Evolutionary conservation across 92 coral and sea anemone genomes (phyloP).

Genomic region (Porites divaricata): DNA sequence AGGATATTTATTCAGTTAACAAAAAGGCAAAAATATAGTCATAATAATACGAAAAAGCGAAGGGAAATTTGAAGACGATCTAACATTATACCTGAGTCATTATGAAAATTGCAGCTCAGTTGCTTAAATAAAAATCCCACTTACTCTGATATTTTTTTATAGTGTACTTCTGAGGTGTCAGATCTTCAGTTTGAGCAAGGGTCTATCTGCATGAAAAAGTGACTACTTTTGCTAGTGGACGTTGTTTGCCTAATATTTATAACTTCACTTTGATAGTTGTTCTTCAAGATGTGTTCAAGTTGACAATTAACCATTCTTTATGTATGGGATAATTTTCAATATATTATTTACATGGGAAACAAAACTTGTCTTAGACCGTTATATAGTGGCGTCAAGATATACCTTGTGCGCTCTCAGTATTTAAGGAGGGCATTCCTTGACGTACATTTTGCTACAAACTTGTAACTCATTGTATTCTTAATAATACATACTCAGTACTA

Average conservation of each 20-base stretch:
- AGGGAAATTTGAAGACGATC: too few relatives aligned
- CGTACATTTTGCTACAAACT: conserved; percentile 41
- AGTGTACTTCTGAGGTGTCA: not conserved
- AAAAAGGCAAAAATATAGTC: too few relatives aligned
- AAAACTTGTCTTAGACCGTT: not conserved
- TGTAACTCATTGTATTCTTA: conserved; percentile 38
- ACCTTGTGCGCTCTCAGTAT: conserved; percentile 11
- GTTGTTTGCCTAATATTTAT: conserved; percentile 15
- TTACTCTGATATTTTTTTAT: too few relatives aligned
- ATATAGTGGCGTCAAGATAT: conserved; percentile 18
- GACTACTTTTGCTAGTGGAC: conserved; percentile 6
- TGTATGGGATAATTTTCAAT: conserved; percentile 24
- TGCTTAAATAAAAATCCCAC: not conserved
- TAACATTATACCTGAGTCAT: too few relatives aligned
- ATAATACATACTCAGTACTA: conserved; percentile 46
- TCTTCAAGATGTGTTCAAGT: conserved; percentile 6
- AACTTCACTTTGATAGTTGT: conserved; percentile 1
- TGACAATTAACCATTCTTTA: conserved; percentile 10
- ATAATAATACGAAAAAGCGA: too few relatives aligned
- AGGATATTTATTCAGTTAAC: too few relatives aligned
- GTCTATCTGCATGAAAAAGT: not conserved
- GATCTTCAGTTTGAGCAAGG: conserved; percentile 1
- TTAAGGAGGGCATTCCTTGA: conserved; percentile 26
- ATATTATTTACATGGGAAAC: not conserved
- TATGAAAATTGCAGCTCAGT: too few relatives aligned